Evolutionary conservation across 2,888 invertebrate species (phyloP).

Genomic region (Nephrotoma flavescens): DNA sequence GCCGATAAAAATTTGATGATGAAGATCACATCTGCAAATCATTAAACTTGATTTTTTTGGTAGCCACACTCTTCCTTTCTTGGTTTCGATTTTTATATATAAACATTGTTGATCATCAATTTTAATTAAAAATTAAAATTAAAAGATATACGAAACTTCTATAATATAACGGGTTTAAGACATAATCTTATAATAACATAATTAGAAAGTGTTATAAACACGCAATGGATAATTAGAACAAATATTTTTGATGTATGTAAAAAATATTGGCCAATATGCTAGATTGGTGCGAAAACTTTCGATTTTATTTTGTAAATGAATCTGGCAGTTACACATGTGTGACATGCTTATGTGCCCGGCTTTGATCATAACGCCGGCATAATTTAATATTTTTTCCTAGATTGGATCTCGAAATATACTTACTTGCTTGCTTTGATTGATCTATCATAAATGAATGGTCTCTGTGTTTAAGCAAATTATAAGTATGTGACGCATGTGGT

Average conservation of each 20-base stretch:
- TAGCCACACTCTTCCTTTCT: not conserved
- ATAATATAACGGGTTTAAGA: not conserved
- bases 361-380: not conserved
- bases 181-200: not conserved
- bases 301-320: not conserved
- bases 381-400: not conserved
- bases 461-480: not conserved
- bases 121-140: not conserved
- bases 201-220: not conserved
- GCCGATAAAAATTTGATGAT: not conserved
- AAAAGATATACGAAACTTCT: not conserved
- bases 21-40: not conserved
- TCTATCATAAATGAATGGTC: not conserved
- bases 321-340: not conserved
- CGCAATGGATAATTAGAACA: not conserved
- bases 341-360: not conserved
- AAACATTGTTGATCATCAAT: not conserved
- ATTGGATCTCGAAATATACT: not conserved
- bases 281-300: not conserved
- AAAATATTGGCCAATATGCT: not conserved
- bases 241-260: not conserved
- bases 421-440: not conserved
- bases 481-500: not conserved
- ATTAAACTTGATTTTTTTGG: not conserved
- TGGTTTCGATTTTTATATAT: not conserved